Evolutionary conservation across 2,888 invertebrate species (phyloP).

Genomic region (Ditylenchus weischeri): DNA sequence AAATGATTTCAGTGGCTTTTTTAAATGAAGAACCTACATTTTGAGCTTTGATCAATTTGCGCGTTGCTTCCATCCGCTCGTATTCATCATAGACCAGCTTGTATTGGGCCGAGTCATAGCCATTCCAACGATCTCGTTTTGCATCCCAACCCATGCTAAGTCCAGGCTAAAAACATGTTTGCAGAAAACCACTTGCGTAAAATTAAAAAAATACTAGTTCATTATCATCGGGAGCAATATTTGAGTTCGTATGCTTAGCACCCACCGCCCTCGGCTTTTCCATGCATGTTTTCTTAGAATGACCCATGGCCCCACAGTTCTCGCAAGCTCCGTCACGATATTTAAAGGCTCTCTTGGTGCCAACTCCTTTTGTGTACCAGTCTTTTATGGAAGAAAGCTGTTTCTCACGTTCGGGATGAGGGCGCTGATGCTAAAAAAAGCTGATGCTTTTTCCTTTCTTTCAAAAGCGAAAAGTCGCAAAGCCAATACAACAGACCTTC

Average conservation of each 20-base stretch:
- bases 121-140: constrained; percentile 57
- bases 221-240: constrained; percentile 89
- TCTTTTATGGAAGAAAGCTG: constrained; percentile 72
- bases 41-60: constrained; percentile 79
- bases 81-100: constrained; percentile 86
- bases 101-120: constrained; percentile 72
- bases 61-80: constrained; percentile 69
- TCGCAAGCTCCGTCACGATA: constrained; percentile 93
- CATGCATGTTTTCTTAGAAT: constrained; percentile 90
- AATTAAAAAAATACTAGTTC: constrained; percentile 68
- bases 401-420: constrained; percentile 78
- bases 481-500: constrained; percentile 63
- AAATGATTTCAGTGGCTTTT: too few species aligned
- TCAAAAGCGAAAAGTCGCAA: too few species aligned
- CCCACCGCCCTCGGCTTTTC: constrained; percentile 86
- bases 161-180: constrained; percentile 31
- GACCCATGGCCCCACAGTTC: constrained; percentile 96
- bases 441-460: constrained; percentile 15
- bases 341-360: constrained; percentile 73
- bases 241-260: constrained; percentile 77
- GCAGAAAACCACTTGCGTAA: background rate
- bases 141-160: constrained; percentile 52
- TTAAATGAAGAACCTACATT: constrained; percentile 65
- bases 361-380: constrained; percentile 83
- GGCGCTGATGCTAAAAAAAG: constrained; percentile 91